A percentile compares a stretch with the other conserved stretches of the same genome.
These are phyloP conservation scores for Acleris holmiana DNA, from an alignment of 2,888 invertebrate genomes.

Conservation along the genomic window DNA sequence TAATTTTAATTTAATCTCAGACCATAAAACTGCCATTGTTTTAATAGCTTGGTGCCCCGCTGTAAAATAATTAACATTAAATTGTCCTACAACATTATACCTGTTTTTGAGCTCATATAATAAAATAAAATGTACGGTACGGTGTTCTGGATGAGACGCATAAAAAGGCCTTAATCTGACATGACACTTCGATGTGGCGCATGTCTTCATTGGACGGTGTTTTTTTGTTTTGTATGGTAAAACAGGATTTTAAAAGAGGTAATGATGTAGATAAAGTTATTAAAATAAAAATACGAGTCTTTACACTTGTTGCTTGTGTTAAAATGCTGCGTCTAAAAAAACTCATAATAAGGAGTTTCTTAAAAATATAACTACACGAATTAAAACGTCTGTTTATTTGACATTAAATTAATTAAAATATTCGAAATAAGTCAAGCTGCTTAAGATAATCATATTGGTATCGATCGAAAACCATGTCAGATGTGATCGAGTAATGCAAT, in stretches of 20 bases:
- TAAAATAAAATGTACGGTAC: slow-evolving; percentile 21
- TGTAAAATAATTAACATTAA: slow-evolving; percentile 39
- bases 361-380: neutral
- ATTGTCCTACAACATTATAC: slow-evolving; percentile 22
- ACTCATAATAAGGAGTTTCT: neutral
- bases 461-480: slow-evolving; percentile 35
- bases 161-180: slow-evolving; percentile 28
- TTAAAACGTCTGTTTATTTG: neutral
- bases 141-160: slow-evolving; percentile 10
- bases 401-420: neutral
- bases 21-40: slow-evolving; percentile 43
- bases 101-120: slow-evolving; percentile 31
- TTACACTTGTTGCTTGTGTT: neutral
- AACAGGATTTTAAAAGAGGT: slow-evolving; percentile 17
- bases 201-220: slow-evolving; percentile 18
- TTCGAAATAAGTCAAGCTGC: neutral
- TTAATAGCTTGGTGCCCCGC: slow-evolving; percentile 38
- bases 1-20: slow-evolving; percentile 38
- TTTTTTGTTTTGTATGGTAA: slow-evolving; percentile 1
- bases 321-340: neutral
- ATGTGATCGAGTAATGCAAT: slow-evolving; percentile 39
- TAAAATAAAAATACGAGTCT: slow-evolving; percentile 4
- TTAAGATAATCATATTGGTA: slow-evolving; percentile 21
- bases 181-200: slow-evolving; percentile 28
- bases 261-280: slow-evolving; percentile 15